Conservation (phyloP, 2,797 vertebrate species). For the Nasua narica region DNA sequence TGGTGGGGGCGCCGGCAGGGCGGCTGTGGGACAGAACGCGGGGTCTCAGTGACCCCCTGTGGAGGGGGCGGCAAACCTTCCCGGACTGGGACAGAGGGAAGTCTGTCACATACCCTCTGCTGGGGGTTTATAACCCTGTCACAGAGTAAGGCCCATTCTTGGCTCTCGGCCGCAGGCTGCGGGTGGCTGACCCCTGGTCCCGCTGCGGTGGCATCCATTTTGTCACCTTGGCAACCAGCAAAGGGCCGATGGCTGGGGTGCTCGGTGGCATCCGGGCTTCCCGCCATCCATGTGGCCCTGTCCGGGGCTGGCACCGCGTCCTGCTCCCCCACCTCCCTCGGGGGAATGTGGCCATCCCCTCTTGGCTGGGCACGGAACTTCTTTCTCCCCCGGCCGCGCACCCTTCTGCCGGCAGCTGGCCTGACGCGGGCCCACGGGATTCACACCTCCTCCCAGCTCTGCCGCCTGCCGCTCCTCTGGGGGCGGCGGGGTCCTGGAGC, state of each 20-base stretch:
- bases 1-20: fast-evolving
- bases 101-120: neutral
- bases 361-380: neutral
- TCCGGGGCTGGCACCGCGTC: neutral
- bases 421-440: neutral
- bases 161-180: neutral
- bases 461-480: neutral
- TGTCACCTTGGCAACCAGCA: neutral
- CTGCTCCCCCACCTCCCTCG: neutral
- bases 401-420: neutral
- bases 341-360: neutral
- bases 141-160: neutral
- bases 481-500: neutral
- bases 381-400: neutral
- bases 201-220: fast-evolving
- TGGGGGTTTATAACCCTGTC: neutral
- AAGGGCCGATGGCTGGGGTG: neutral
- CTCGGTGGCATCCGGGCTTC: neutral
- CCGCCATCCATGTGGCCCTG: neutral
- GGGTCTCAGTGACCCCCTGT: neutral
- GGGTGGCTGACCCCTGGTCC: neutral
- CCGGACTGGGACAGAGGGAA: neutral
- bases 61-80: neutral
- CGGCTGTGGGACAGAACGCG: neutral
- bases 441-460: neutral